phyloP scores from a whole-genome alignment of 1,140 invertebrate genomes.

The Drosophila parvula region DNA sequence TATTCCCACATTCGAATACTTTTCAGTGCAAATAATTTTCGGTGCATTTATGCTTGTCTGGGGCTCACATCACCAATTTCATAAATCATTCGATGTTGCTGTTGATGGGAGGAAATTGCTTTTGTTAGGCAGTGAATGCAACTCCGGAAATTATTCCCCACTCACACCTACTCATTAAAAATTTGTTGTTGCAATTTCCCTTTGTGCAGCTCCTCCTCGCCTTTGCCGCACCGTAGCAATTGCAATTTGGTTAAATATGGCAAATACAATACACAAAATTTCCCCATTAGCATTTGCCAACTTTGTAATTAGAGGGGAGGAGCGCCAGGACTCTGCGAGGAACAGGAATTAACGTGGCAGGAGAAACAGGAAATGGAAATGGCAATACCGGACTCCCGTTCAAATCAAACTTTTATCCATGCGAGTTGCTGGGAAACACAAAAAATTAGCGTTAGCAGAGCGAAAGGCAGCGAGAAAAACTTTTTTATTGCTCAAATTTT shows the following conservation, averaged over 20 bases:
- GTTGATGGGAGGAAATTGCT: conserved; percentile 77
- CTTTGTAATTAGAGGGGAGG: conserved; percentile 71
- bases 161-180: conserved; percentile 60
- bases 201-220: conserved; percentile 1
- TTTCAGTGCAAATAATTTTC: conserved; percentile 16
- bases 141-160: conserved; percentile 67
- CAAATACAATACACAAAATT: conserved; percentile 60
- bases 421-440: conserved; percentile 24
- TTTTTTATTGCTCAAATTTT: conserved; percentile 80
- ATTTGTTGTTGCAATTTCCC: conserved; percentile 45
- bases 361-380: conserved; percentile 11
- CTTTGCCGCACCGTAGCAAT: conserved; percentile 2
- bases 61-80: conserved; percentile 50
- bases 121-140: conserved; percentile 66
- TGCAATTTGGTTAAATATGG: conserved; percentile 53
- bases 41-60: conserved; percentile 42
- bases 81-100: conserved; percentile 72
- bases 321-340: neutral
- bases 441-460: conserved; percentile 18
- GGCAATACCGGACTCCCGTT: conserved; percentile 31
- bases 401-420: conserved; percentile 54
- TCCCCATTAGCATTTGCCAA: conserved; percentile 66
- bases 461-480: conserved; percentile 41
- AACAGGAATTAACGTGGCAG: conserved; percentile 12
- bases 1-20: neutral